Conservation (phyloP, 2,797 vertebrate genomes). For the Avahi laniger region DNA sequence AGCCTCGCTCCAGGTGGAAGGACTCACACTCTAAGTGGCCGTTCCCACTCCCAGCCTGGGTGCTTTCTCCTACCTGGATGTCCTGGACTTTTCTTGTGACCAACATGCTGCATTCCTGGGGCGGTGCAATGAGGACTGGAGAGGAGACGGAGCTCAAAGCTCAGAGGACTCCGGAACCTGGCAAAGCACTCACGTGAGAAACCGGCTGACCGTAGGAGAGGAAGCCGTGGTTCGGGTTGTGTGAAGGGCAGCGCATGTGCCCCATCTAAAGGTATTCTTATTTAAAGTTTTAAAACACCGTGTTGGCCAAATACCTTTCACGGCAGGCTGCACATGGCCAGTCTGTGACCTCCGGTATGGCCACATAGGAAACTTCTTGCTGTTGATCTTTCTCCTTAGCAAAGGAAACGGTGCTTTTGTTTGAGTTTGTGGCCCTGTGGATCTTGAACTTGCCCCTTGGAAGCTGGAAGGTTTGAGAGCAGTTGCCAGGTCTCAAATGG, state of each 20-base stretch:
- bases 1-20: neutral
- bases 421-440: neutral
- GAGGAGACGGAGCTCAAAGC: neutral
- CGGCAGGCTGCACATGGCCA: neutral
- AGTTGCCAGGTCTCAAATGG: neutral
- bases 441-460: neutral
- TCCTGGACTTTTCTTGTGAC: neutral
- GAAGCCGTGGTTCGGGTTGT: neutral
- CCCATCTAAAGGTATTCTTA: neutral
- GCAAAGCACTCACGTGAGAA: neutral
- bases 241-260: neutral
- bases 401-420: neutral
- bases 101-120: neutral
- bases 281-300: neutral
- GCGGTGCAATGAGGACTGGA: neutral
- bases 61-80: neutral
- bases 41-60: neutral
- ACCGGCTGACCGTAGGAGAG: neutral
- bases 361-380: neutral
- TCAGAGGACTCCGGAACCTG: neutral
- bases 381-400: neutral
- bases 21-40: neutral
- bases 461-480: neutral
- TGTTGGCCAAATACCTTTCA: neutral
- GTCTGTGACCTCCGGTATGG: neutral